Evolutionary conservation across 2,888 invertebrate species (phyloP), one percentile per base, ranked within the genome.

Genomic region (Megaustenia siamemsis): DNA sequence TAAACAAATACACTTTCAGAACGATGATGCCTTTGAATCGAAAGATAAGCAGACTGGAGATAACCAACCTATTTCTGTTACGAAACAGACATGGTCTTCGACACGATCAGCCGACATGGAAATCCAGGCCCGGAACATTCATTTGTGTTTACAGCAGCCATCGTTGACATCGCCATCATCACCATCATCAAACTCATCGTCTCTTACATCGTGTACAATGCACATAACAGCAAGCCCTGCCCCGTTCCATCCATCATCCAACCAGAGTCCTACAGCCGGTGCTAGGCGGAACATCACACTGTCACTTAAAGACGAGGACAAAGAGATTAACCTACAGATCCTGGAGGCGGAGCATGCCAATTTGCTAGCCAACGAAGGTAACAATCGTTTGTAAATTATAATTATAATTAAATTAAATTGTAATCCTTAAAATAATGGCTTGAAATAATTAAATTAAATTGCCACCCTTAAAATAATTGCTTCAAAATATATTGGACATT

Each of bases 341-440:
- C 56, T 92, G 71, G 92, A 92, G 80, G 85, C 87, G 53, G 91
- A 92, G 79, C 91, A 90, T 63, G 87, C 88, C 4, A 88, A 87
- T 77, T 82, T 92, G 10, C 88, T 89, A 28, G 88, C 89, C 28
- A 90, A 90, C 85, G 92, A 91, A 87, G 91, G 92, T 92, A 86
- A 83, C 88, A 84, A 35, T 63, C 66, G 71, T 45, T 43, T 40
- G 71, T 4, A 63, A 45, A 45, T 12, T 45, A 45, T 45, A 12
- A 12, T 45, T 45, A 45, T 12, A 45, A 45, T 12, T 45, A 45
- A 10, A 12, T 12, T 45, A 12, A n/a, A n/a, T n/a, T n/a, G n/a
- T n/a, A n/a, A n/a, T n/a, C n/a, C n/a, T n/a, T n/a, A n/a, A n/a
- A n/a, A n/a, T n/a, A n/a, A n/a, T n/a, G n/a, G n/a, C n/a, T n/a